phyloP scores from a whole-genome alignment of 2,797 vertebrate species.

The Rhincodon typus region DNA sequence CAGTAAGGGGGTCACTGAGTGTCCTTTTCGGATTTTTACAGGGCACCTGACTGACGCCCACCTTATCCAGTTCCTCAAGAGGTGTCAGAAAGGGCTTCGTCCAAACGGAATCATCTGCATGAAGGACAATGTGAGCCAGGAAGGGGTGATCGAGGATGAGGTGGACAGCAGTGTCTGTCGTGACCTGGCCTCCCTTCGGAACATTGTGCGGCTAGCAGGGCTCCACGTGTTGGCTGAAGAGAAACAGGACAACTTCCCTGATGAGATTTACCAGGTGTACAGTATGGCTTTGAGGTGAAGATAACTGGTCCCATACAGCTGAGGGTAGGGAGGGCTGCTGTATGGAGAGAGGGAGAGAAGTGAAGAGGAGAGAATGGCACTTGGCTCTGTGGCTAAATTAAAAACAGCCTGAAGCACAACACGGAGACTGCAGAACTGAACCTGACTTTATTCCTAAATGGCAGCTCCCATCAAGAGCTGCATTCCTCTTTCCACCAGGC shows the following conservation, averaged over 20 bases:
- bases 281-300: slow-evolving; percentile 82
- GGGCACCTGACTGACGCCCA: slow-evolving; percentile 88
- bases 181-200: slow-evolving; percentile 66
- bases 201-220: slow-evolving; percentile 66
- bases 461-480: background rate
- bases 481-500: background rate
- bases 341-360: background rate
- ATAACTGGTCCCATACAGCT: background rate
- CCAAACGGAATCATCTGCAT: slow-evolving; percentile 80
- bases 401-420: background rate
- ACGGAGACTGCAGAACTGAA: background rate
- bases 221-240: slow-evolving; percentile 74
- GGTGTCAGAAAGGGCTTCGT: slow-evolving; percentile 70
- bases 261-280: slow-evolving; percentile 92
- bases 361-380: slow-evolving; percentile 12
- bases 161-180: slow-evolving; percentile 96
- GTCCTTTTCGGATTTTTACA: slow-evolving; percentile 46
- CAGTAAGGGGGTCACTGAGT: background rate
- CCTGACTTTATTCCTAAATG: background rate
- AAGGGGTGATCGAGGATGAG: slow-evolving; percentile 83
- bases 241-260: slow-evolving; percentile 81
- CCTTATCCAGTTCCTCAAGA: slow-evolving; percentile 76
- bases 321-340: background rate
- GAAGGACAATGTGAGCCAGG: slow-evolving; percentile 93
- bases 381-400: background rate